These are phyloP conservation scores for Nycticebus coucang DNA, from an alignment of 2,113 vertebrate species.

Conservation along the genomic window DNA sequence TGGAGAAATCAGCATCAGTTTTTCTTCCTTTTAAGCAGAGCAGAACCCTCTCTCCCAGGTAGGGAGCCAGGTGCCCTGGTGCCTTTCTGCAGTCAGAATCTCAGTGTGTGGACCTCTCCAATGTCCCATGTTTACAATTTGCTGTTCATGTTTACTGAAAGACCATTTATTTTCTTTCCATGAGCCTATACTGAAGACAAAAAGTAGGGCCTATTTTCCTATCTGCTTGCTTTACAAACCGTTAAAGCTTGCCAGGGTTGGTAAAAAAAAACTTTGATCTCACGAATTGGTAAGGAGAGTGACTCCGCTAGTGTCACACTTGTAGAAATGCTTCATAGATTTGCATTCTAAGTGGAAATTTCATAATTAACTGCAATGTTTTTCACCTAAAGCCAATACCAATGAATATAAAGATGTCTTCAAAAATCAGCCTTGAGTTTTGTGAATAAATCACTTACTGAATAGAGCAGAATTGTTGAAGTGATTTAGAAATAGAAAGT, in stretches of 20 bases:
- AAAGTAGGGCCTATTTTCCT: not conserved
- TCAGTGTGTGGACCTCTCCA: not conserved
- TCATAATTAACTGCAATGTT: not conserved
- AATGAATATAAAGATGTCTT: not conserved
- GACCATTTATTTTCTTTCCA: not conserved
- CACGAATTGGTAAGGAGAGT: accelerated
- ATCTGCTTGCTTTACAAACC: not conserved
- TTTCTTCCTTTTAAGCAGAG: not conserved
- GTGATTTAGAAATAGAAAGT: not conserved
- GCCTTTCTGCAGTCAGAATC: not conserved
- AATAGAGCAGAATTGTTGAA: not conserved
- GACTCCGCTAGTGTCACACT: not conserved
- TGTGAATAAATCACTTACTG: not conserved
- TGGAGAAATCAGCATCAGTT: not conserved
- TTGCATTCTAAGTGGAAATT: not conserved
- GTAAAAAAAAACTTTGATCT: not conserved
- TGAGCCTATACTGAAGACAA: not conserved
- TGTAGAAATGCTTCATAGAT: not conserved
- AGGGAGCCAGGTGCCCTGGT: not conserved
- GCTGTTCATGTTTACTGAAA: not conserved
- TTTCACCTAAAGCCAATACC: not conserved
- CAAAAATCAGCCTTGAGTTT: not conserved
- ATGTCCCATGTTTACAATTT: accelerated
- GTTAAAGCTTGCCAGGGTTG: not conserved
- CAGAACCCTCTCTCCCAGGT: not conserved